Evolutionary conservation across 2,888 invertebrate genomes (phyloP), one percentile per base, ranked within the genome.

Genomic region (Gnatocerus cornutus): DNA sequence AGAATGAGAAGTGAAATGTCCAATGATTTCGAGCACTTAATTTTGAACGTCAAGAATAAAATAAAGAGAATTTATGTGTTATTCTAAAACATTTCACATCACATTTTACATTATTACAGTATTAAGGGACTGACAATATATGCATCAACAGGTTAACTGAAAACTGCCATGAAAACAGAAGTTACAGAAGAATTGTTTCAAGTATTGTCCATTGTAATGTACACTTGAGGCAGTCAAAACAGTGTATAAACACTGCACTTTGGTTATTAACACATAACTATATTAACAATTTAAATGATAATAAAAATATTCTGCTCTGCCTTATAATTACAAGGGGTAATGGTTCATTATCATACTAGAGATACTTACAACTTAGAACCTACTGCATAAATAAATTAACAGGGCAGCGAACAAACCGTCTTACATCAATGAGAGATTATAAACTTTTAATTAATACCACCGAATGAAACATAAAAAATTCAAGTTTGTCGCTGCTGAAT

Each of bases 271-370:
- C 68, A 72, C 71, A 73, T 71, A 65, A 78, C 74, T 76, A 77
- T 74, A 70, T 73, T 75, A 78, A 78, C 77, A 80, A 78, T 77
- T 74, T 67, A 77, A 78, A 77, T 78, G 71, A 80, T 81, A 80
- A 77, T 79, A 80, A 83, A 83, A 81, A 82, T 80, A 81, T 75
- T 82, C 80, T 84, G 84, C 84, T 84, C 84, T 84, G 84, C 80
- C 64, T 82, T 83, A 83, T 83, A 78, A 80, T 73, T 79, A 80
- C 80, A 80, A 81, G 82, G 83, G 53, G 53, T 52, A 68, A 30
- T 56, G 63, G 55, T 62, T 37, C 46, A 29, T 55, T 41, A 67
- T 55, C 29, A 56, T 68, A 75, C 76, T 79, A 79, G 78, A 77
- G 77, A 76, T 78, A 80, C 77, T 78, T 78, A 81, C 79, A 81